Conservation (phyloP, 1,140 invertebrate genomes). For the Dendroctonus valens region DNA sequence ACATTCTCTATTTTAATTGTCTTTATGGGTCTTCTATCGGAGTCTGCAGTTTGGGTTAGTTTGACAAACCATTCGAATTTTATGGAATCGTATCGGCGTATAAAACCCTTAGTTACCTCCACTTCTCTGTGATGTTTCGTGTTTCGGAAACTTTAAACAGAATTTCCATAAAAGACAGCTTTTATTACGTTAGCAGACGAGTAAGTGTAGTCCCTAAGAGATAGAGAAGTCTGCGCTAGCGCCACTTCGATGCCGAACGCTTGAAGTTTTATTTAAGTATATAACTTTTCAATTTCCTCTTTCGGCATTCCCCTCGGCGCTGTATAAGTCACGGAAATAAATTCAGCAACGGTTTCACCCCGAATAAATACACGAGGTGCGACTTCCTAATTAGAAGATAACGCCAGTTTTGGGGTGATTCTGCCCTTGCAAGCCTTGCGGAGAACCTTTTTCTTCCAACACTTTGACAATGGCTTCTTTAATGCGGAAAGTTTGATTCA, state of each 20-base stretch:
- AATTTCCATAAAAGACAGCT: slow-evolving; percentile 41
- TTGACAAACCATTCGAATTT: no score
- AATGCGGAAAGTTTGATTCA: no score
- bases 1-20: no score
- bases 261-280: slow-evolving; percentile 41
- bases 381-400: no score
- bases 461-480: no score
- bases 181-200: slow-evolving; percentile 37
- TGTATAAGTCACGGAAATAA: slow-evolving; percentile 10
- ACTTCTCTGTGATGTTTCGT: not conserved
- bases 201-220: slow-evolving; percentile 31
- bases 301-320: slow-evolving; percentile 23
- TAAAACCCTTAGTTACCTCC: not conserved
- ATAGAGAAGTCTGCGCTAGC: slow-evolving; percentile 28
- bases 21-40: no score
- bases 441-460: no score
- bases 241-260: slow-evolving; percentile 33
- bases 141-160: slow-evolving; percentile 34
- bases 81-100: no score
- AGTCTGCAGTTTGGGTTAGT: no score
- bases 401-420: no score
- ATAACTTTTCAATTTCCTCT: slow-evolving; percentile 44
- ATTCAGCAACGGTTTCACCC: slow-evolving; percentile 10
- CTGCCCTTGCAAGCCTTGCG: no score
- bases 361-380: no score